A percentile compares a stretch with the other conserved stretches of the same genome.
These are phyloP conservation scores for Andrena praecox DNA, from an alignment of 2,888 invertebrate genomes.

Conservation along the genomic window DNA sequence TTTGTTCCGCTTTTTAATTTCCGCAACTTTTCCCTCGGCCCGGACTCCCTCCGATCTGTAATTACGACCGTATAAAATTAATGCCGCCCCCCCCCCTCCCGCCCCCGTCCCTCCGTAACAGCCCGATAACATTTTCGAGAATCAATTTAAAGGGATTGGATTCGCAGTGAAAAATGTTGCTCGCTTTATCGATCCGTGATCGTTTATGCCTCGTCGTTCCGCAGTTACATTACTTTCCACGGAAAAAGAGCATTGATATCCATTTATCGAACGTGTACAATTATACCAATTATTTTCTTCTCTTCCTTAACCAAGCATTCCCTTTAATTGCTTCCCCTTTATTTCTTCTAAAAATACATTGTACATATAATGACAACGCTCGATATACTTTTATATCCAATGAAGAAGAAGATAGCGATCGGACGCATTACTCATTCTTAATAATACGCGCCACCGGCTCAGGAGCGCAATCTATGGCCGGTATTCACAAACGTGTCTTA, in stretches of 20 bases:
- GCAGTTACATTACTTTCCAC: not conserved
- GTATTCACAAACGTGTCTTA: too few relatives aligned
- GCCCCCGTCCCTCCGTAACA: not conserved
- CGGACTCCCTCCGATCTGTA: not conserved
- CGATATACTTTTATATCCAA: too few relatives aligned
- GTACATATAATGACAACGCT: too few relatives aligned
- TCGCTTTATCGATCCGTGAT: not conserved
- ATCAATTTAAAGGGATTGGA: conserved; percentile 10
- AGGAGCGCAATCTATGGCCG: too few relatives aligned
- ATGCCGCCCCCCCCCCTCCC: not conserved
- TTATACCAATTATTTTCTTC: too few relatives aligned
- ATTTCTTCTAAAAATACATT: too few relatives aligned
- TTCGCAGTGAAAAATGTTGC: not conserved
- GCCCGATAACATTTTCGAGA: conserved; percentile 27
- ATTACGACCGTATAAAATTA: conserved; percentile 35
- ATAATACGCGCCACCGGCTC: too few relatives aligned
- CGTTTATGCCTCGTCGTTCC: not conserved
- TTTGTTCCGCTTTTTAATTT: conserved; percentile 37
- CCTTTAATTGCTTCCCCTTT: too few relatives aligned
- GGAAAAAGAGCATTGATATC: not conserved
- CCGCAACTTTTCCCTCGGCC: conserved; percentile 16
- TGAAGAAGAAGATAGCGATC: too few relatives aligned
- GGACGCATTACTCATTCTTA: too few relatives aligned
- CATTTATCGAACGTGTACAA: not conserved
- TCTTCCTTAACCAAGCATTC: too few relatives aligned